These are phyloP conservation scores for Muricea muricata DNA, from an alignment of 92 coral and sea anemone species.

Conservation along the genomic window DNA sequence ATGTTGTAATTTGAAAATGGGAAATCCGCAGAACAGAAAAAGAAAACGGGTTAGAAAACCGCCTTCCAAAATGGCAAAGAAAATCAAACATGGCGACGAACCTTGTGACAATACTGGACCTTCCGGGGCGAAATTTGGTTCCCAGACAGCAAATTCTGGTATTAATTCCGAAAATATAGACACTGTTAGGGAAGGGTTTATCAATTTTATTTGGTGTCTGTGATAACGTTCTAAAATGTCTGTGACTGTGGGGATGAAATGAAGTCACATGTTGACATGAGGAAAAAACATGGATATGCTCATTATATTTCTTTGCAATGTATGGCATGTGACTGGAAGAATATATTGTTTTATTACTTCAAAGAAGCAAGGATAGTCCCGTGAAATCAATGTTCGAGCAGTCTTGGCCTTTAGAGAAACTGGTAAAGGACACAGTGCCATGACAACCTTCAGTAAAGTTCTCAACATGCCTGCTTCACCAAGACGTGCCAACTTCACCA, in stretches of 20 bases:
- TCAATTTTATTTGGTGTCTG: neutral
- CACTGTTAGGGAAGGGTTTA: slow-evolving; percentile 1
- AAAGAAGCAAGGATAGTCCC: neutral
- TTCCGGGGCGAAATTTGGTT: slow-evolving; percentile 2
- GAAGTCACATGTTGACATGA: slow-evolving; percentile 1
- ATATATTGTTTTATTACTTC: no score
- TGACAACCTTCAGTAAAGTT: no score
- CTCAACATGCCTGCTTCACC: slow-evolving; percentile 17
- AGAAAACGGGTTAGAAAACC: no score
- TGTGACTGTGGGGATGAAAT: slow-evolving; percentile 1
- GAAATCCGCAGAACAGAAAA: no score
- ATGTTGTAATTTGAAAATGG: no score
- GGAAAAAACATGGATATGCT: slow-evolving; percentile 4
- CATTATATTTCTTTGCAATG: neutral
- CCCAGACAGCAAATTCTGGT: slow-evolving; percentile 5
- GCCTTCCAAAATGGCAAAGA: slow-evolving; percentile 4
- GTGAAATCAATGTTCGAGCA: neutral
- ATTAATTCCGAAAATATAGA: neutral
- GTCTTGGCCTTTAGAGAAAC: no score
- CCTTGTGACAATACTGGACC: neutral
- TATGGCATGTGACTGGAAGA: neutral
- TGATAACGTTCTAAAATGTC: slow-evolving; percentile 1
- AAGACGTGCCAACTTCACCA: neutral
- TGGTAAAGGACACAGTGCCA: no score
- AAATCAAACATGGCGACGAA: no score